Base-by-base conservation (phyloP, 2,113 vertebrate species). In the Rhinoderma darwinii region DNA sequence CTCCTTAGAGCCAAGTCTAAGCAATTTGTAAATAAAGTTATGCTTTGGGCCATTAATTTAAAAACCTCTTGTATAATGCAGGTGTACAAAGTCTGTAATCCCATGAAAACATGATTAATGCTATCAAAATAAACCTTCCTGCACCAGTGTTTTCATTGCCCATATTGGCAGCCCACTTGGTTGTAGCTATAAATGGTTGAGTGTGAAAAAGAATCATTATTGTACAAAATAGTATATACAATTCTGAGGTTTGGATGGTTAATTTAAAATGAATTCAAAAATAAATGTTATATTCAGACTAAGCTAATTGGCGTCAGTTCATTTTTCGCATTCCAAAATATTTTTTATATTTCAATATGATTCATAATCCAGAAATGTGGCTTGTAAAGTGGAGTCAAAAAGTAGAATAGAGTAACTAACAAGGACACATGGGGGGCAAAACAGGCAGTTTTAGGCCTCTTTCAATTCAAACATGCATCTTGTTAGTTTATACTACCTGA, bases 1-100 rank as follows among this genome's bases (percentile, higher is more conserved):
- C 90, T 92, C 93, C 90, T 91, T 91, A 91, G 92, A 86, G 90
- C 84, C 87, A 89, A 83, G 89, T 89, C 90, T 86, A 87, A 81
- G 66, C 32, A 59, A 25, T 79, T 86, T 84, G 70, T 59, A 1
- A 41, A 88, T 72, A 81, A 89, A 85, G 76, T 84, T 20, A 88
- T 0, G 84, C 82, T 61, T 81, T 76, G 82, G 90, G 82, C 11
- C 77, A 61, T 84, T 27, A 47, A 86, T 25, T 51, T 82, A 88
- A 50, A 90, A 89, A 93, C 88, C 70, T 61, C 51, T 63, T 88
- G 88, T 51, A 82, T 4, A 39, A 80, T 43, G 25, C 89, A 92
- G 90, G 92, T 86, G 41, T 51, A 25, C 1, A 35, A 82, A 37
- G 22, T 44, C 89, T 90, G 87, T 85, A n/a, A 89, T 50, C 11